Evolutionary conservation across 2,888 invertebrate genomes (phyloP).

Genomic region (Thumatha senex): DNA sequence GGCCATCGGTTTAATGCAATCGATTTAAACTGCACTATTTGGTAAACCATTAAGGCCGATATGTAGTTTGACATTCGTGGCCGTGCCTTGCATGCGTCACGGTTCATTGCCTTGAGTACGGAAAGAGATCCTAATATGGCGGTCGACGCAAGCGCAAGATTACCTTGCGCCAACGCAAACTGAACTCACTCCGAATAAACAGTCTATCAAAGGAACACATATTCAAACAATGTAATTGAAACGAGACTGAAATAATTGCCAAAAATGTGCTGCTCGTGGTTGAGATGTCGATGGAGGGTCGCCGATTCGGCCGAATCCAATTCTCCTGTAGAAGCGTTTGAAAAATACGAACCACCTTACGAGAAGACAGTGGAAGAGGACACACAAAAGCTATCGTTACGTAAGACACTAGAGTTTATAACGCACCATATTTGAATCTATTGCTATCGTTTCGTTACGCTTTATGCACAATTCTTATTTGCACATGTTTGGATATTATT

Average conservation of each 20-base stretch:
- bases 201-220: constrained; percentile 60
- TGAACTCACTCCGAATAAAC: constrained; percentile 63
- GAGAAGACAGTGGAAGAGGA: constrained; percentile 47
- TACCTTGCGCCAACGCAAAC: constrained; percentile 74
- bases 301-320: constrained; percentile 61
- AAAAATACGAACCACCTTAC: constrained; percentile 45
- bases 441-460: constrained; percentile 40
- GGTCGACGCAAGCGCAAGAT: constrained; percentile 61
- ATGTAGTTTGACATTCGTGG: constrained; percentile 37
- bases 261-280: constrained; percentile 78
- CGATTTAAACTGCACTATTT: constrained; percentile 27
- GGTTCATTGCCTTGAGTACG: constrained; percentile 81
- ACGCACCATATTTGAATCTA: constrained; percentile 43
- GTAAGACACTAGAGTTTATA: constrained; percentile 59
- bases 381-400: constrained; percentile 51
- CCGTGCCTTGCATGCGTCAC: constrained; percentile 61
- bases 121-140: constrained; percentile 80
- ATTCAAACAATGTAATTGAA: constrained; percentile 39
- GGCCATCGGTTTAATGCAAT: constrained; percentile 15
- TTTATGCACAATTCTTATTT: constrained; percentile 50
- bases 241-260: constrained; percentile 37
- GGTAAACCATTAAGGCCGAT: constrained; percentile 30
- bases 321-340: constrained; percentile 60
- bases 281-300: constrained; percentile 69
- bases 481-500: constrained; percentile 38